Conservation (phyloP, 1,140 invertebrate genomes). For the Whitmania pigra region DNA sequence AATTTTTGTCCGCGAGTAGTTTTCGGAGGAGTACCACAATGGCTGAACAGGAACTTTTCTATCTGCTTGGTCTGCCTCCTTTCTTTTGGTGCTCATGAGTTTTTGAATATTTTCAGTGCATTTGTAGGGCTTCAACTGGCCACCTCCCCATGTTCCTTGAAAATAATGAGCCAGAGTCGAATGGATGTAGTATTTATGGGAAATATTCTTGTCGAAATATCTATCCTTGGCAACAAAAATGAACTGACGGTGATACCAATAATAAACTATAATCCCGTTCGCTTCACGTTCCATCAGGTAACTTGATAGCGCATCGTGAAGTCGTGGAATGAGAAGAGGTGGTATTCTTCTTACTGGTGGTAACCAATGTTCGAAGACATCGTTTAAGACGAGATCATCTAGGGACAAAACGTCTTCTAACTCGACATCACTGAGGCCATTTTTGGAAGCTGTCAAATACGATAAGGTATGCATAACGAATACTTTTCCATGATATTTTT, state of each 20-base stretch:
- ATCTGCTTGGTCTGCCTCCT: constrained; percentile 63
- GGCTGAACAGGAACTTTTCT: constrained; percentile 90
- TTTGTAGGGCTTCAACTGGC: constrained; percentile 82
- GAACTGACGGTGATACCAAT: constrained; percentile 25
- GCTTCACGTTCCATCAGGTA: constrained; percentile 23
- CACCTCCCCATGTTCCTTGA: constrained; percentile 65
- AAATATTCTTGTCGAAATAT: constrained; percentile 9
- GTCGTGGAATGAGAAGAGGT: constrained; percentile 17
- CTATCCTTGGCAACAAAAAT: constrained; percentile 15
- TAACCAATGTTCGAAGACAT: constrained; percentile 19
- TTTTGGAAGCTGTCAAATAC: constrained; percentile 22
- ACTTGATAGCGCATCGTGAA: constrained; percentile 7
- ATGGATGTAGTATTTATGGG: constrained; percentile 17
- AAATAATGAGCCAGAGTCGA: constrained; percentile 76
- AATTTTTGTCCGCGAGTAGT: constrained; percentile 59
- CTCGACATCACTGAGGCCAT: constrained; percentile 23
- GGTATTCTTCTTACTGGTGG: constrained; percentile 23
- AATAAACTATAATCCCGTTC: constrained; percentile 19
- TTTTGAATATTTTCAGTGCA: constrained; percentile 89
- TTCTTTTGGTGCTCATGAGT: constrained; percentile 45
- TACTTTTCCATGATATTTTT: constrained; percentile 22
- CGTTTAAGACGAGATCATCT: constrained; percentile 21
- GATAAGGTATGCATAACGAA: constrained; percentile 22
- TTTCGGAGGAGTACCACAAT: constrained; percentile 62
- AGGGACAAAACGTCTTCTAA: constrained; percentile 24